A percentile compares a stretch with the other conserved stretches of the same genome.
These are phyloP conservation scores for Candidula unifasciata DNA, from an alignment of 2,888 invertebrate genomes.

Conservation along the genomic window DNA sequence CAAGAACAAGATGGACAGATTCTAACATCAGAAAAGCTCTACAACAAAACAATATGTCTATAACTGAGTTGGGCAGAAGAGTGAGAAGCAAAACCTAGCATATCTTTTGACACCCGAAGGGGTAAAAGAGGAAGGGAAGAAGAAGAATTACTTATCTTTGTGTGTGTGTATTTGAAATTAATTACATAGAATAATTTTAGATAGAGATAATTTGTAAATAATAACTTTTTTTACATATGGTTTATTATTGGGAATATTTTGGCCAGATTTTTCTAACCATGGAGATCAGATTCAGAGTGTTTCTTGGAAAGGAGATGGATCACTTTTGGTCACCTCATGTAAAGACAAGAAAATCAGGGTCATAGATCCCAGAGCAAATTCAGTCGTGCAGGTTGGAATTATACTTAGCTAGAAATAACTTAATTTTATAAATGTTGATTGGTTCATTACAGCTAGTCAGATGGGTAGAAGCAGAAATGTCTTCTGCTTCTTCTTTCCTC, in stretches of 20 bases:
- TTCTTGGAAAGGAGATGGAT: conserved; percentile 93
- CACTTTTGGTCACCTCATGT: conserved; percentile 84
- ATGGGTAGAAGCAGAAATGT: not conserved
- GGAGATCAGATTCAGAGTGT: conserved; percentile 92
- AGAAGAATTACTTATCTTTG: too few relatives aligned
- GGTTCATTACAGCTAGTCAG: not conserved
- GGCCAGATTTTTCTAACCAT: conserved; percentile 84
- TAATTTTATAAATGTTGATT: not conserved
- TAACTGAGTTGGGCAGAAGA: too few relatives aligned
- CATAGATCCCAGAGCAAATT: conserved; percentile 75
- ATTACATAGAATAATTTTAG: not conserved
- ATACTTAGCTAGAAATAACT: not conserved
- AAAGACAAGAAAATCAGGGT: conserved; percentile 79
- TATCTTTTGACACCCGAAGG: too few relatives aligned
- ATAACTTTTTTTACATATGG: not conserved
- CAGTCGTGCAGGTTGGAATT: conserved; percentile 62
- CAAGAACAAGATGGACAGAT: too few relatives aligned
- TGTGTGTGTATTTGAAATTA: not conserved
- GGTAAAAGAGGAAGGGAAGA: too few relatives aligned
- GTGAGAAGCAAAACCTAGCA: too few relatives aligned
- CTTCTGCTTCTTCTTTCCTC: too few relatives aligned
- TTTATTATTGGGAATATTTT: not conserved
- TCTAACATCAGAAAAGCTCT: too few relatives aligned
- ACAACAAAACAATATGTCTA: too few relatives aligned
- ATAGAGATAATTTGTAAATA: not conserved